phyloP scores from a whole-genome alignment of 1,140 invertebrate genomes.

The Drosophila serrata region DNA sequence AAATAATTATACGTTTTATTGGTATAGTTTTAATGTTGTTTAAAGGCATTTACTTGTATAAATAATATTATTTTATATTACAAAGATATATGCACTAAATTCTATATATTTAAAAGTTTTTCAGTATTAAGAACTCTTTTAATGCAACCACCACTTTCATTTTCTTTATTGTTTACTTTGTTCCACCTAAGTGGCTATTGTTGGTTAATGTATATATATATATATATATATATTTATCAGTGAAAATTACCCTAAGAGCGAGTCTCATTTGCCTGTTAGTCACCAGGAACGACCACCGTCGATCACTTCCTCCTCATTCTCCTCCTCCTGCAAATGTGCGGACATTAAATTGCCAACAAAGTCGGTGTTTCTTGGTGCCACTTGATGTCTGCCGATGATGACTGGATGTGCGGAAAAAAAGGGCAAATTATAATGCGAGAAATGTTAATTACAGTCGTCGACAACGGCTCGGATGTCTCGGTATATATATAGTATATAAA shows the following conservation, averaged over 20 bases:
- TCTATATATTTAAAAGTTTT: neutral
- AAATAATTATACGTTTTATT: neutral
- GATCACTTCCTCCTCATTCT: slow-evolving; percentile 22
- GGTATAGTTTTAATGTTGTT: neutral
- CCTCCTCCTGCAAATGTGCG: slow-evolving; percentile 56
- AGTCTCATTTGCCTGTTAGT: slow-evolving; percentile 57
- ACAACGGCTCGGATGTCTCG: slow-evolving; percentile 32
- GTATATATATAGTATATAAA: slow-evolving; percentile 10
- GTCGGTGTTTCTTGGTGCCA: slow-evolving; percentile 21
- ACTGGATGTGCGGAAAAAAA: slow-evolving; percentile 61
- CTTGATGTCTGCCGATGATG: slow-evolving; percentile 27
- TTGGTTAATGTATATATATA: neutral
- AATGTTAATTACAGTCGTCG: slow-evolving; percentile 79
- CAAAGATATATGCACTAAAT: neutral
- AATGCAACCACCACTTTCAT: neutral
- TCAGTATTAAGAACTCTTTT: neutral
- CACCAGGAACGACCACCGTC: slow-evolving; percentile 37
- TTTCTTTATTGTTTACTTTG: slow-evolving; percentile 1
- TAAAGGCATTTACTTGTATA: neutral
- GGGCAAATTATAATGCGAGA: slow-evolving; percentile 78
- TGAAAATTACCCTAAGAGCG: slow-evolving; percentile 20
- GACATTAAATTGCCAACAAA: slow-evolving; percentile 68
- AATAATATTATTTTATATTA: neutral
- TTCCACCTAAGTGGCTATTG: slow-evolving; percentile 20
- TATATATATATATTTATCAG: neutral